Evolutionary conservation across 1,140 invertebrate genomes (phyloP).

Genomic region (Drosophila persimilis): DNA sequence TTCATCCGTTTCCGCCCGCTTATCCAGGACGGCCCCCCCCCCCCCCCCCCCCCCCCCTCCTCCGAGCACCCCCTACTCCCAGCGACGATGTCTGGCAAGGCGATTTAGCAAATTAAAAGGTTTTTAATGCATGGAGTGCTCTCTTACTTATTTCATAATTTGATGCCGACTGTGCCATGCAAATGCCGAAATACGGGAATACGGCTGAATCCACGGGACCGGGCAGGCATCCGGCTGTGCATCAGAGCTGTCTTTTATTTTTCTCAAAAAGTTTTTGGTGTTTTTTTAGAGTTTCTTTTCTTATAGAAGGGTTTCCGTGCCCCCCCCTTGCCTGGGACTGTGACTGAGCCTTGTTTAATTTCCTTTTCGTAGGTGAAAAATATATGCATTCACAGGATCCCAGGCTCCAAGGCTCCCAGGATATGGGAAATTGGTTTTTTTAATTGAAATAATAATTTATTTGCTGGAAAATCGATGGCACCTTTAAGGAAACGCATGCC

Average conservation of each 20-base stretch:
- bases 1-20: conserved; percentile 66
- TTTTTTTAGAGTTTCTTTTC: conserved; percentile 14
- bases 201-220: conserved; percentile 36
- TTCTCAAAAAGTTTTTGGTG: conserved; percentile 32
- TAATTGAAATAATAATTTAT: conserved; percentile 48
- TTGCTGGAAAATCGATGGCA: background rate
- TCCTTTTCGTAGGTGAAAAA: conserved; percentile 41
- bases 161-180: conserved; percentile 56
- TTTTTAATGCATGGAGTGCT: conserved; percentile 82
- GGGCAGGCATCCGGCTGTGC: conserved; percentile 1
- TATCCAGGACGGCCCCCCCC: conserved; percentile 31
- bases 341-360: conserved; percentile 31
- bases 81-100: conserved; percentile 75
- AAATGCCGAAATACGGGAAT: conserved; percentile 21
- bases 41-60: conserved; percentile 14
- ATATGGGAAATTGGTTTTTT: conserved; percentile 60
- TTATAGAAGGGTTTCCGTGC: conserved; percentile 20
- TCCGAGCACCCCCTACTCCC: conserved; percentile 7
- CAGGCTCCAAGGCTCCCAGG: background rate
- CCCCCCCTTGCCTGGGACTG: background rate
- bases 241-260: conserved; percentile 39
- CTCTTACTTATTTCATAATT: conserved; percentile 82
- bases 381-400: conserved; percentile 39
- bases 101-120: conserved; percentile 83
- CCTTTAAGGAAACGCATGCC: background rate